Conservation (phyloP, 2,113 vertebrate species). For the Cettia cetti region DNA sequence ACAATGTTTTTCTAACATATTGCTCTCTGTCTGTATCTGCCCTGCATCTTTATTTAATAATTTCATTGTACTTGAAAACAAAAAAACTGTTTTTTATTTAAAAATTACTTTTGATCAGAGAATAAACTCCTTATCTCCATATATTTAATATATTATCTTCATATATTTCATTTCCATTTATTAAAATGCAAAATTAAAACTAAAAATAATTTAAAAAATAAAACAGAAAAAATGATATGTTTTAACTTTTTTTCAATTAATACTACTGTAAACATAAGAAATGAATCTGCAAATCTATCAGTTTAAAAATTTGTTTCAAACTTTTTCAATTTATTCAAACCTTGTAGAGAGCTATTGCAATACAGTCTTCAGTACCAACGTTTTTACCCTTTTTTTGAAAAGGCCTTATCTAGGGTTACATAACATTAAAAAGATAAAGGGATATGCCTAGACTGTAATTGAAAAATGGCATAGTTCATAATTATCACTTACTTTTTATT, state of each 20-base stretch:
- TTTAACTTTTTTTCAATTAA: neutral
- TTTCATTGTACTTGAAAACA: neutral
- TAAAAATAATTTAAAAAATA: rapidly evolving
- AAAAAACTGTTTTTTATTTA: neutral
- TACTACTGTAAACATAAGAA: neutral
- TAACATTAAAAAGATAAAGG: neutral
- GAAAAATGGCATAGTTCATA: neutral
- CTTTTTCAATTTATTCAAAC: neutral
- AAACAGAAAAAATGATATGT: rapidly evolving
- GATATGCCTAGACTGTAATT: neutral
- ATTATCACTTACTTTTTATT: neutral
- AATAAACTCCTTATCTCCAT: no score
- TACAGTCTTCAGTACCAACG: neutral
- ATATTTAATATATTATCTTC: neutral
- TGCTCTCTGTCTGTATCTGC: neutral
- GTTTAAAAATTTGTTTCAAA: neutral
- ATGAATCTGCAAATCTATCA: neutral
- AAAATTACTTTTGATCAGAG: neutral
- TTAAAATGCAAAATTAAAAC: neutral
- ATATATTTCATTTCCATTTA: neutral
- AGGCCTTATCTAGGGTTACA: neutral
- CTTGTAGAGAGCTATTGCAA: neutral
- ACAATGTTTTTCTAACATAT: neutral
- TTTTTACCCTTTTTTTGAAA: neutral
- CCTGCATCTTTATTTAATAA: neutral